Evolutionary conservation across 2,888 invertebrate genomes (phyloP).

Genomic region (Ephialtes manifestator): DNA sequence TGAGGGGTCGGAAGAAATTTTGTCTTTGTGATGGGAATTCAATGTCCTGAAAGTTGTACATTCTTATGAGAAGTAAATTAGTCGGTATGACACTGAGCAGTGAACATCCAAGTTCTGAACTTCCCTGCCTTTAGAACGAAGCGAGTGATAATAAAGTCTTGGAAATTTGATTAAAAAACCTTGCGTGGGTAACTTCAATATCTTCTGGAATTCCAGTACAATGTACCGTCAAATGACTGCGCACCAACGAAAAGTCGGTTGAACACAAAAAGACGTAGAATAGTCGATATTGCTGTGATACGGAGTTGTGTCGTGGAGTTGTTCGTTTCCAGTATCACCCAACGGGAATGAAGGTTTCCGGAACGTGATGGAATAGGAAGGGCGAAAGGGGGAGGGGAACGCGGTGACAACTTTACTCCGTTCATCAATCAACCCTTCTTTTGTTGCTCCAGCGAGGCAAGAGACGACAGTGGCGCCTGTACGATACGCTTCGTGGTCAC

Average conservation of each 20-base stretch:
- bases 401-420: constrained; percentile 82
- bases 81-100: background rate
- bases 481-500: constrained; percentile 80
- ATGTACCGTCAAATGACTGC: background rate
- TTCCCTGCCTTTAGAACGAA: background rate
- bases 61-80: background rate
- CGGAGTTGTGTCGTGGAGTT: constrained; percentile 8
- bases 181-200: background rate
- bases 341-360: constrained; percentile 31
- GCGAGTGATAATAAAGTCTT: background rate
- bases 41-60: background rate
- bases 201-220: background rate
- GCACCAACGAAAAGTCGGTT: background rate
- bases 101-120: background rate
- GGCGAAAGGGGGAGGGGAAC: constrained; percentile 1
- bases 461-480: constrained; percentile 73
- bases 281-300: constrained; percentile 18
- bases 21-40: background rate
- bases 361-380: constrained; percentile 35
- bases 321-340: constrained; percentile 22
- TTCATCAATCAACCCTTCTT: constrained; percentile 83
- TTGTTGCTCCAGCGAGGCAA: constrained; percentile 75
- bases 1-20: background rate
- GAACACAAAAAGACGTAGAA: background rate
- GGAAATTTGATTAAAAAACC: background rate